Conservation (phyloP, 2,888 invertebrate genomes). For the Pegoplata infirma region DNA sequence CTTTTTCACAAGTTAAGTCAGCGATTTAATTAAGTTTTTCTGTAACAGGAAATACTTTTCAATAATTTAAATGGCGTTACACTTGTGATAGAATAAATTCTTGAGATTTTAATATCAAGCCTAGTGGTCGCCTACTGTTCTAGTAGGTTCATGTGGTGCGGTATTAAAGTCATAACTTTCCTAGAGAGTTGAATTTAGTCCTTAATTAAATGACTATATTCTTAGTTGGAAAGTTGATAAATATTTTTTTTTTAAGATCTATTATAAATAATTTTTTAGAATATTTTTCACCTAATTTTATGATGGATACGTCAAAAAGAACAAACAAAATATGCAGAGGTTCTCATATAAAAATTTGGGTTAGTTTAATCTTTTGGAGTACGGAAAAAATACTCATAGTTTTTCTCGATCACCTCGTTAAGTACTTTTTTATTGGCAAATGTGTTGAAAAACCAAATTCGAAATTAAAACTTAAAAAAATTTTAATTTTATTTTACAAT, state of each 20-base stretch:
- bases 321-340: no score
- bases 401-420: no score
- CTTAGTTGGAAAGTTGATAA: constrained; percentile 75
- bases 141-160: constrained; percentile 69
- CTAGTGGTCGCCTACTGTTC: constrained; percentile 70
- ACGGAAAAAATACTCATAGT: no score
- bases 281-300: no score
- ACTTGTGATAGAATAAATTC: constrained; percentile 74
- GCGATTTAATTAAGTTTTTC: constrained; percentile 70
- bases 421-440: no score
- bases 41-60: neutral
- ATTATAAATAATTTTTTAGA: no score
- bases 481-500: no score
- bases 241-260: constrained; percentile 7
- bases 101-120: constrained; percentile 11
- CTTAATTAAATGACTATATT: constrained; percentile 57
- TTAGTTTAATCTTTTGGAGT: no score
- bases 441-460: no score
- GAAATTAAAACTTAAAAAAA: no score
- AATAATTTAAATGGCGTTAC: constrained; percentile 72
- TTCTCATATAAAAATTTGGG: no score
- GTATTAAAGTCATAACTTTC: constrained; percentile 66
- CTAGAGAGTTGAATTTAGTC: constrained; percentile 74
- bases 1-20: constrained; percentile 72
- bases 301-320: no score